Base-by-base conservation (phyloP, 2,888 invertebrate species). In the Aplocera efformata region DNA sequence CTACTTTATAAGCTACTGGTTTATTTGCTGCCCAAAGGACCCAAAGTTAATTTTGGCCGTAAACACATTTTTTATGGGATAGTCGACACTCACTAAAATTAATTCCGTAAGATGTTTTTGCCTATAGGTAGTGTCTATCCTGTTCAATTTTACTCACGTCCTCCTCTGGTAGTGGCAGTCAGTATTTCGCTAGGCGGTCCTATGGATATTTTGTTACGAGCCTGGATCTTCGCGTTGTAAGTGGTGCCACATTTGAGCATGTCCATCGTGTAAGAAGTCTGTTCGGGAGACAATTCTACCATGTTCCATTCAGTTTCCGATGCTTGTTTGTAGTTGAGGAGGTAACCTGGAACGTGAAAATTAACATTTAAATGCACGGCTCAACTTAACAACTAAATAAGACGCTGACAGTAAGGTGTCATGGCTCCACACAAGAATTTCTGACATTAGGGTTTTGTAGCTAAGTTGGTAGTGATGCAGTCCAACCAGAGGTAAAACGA, bases 181-280 rank as follows among this genome's bases (percentile, higher is more conserved):
- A 94, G 90, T 1, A 91, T 72, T 5, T 91, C 84, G 61, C 95
- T 94, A 0, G 92, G 90, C 1, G 90, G 90, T 41, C 95, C 94
- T 3, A 90, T 89, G 0, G 96, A 95, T 20, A 95, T 92, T 56
- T 91, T 90, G 77, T 96, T 96, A 43, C 91, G 90, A 0, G 95
- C 94, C 13, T 92, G 92, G 42, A 96, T 88, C 52, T 92, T 91
- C 1, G 95, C 92, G 55, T 92, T 90, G 69, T 96, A 96, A 0
- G 90, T 89, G 0, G 94, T 93, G 0, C 96, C 96, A 60, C 96
- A 96, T 53, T 91, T 92, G 0, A 96, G 81, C 64, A 91, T 91
- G 39, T 93, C 92, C 59, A 95, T 83, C 0, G 92, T 91, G 65
- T 92, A 92, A 0, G 92, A 92, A 3, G 91, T 91, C 44, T 93